phyloP scores from a whole-genome alignment of 2,797 vertebrate genomes.

The Ctenopoma multispine region DNA sequence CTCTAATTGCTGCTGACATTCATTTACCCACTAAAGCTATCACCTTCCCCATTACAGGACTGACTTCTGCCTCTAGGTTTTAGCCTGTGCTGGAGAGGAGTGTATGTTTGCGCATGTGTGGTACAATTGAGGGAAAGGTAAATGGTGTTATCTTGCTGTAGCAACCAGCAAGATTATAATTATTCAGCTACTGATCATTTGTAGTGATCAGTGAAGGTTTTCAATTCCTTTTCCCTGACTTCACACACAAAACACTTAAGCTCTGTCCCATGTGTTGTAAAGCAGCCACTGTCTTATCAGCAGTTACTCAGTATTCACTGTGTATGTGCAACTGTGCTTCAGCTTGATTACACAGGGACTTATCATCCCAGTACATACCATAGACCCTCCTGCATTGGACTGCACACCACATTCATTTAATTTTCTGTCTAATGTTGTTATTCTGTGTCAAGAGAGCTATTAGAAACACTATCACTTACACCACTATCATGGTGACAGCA shows the following conservation, averaged over 20 bases:
- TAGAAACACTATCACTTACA: no score
- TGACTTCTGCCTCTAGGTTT: conserved; percentile 64
- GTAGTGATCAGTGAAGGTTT: conserved; percentile 53
- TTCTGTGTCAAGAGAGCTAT: conserved; percentile 38
- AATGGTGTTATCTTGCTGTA: conserved; percentile 4
- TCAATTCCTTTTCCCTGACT: conserved; percentile 41
- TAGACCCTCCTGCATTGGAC: conserved; percentile 61
- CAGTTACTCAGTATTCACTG: conserved; percentile 48
- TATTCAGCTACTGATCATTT: conserved; percentile 30
- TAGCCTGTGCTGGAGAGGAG: conserved; percentile 34
- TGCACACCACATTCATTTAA: conserved; percentile 30
- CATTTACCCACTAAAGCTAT: conserved; percentile 83
- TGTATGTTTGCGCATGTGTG: conserved; percentile 36
- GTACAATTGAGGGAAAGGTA: conserved; percentile 21
- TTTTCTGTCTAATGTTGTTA: conserved; percentile 26
- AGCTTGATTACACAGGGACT: conserved; percentile 66
- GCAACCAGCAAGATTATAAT: conserved; percentile 24
- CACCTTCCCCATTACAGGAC: conserved; percentile 75
- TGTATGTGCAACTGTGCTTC: conserved; percentile 46
- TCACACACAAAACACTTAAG: conserved; percentile 37
- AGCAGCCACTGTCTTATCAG: conserved; percentile 59
- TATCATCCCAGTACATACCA: conserved; percentile 56
- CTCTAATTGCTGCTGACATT: conserved; percentile 86
- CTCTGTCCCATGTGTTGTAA: conserved; percentile 54
- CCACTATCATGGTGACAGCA: conserved; percentile 10